These are phyloP conservation scores for Synanthedon andrenaeformis DNA, from an alignment of 2,888 invertebrate genomes.

Conservation along the genomic window DNA sequence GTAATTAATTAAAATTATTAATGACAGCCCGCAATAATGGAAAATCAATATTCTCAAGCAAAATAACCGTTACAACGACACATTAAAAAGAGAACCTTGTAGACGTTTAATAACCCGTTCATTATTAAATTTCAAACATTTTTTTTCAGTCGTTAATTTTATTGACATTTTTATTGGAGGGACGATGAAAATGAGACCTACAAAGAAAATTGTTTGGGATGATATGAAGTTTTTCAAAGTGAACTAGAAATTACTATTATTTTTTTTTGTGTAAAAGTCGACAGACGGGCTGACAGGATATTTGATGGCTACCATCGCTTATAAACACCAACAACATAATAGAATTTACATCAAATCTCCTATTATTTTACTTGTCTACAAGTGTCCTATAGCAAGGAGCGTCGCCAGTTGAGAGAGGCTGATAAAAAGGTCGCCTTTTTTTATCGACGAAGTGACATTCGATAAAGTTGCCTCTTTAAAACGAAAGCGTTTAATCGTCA, in stretches of 20 bases:
- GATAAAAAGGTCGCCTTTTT: not conserved
- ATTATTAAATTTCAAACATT: conserved; percentile 38
- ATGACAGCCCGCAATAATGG: conserved; percentile 57
- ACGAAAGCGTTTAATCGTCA: conserved; percentile 57
- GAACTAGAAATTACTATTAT: too few relatives aligned
- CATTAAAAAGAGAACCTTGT: conserved; percentile 14
- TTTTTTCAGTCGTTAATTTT: conserved; percentile 2
- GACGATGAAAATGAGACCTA: conserved; percentile 3
- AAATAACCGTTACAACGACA: not conserved
- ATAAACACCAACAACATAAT: too few relatives aligned
- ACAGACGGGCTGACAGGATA: too few relatives aligned
- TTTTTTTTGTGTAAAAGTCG: too few relatives aligned
- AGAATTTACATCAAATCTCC: too few relatives aligned
- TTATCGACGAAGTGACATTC: conserved; percentile 26
- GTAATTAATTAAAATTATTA: conserved; percentile 67
- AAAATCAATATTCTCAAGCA: conserved; percentile 46
- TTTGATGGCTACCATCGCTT: too few relatives aligned
- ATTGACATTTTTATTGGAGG: conserved; percentile 7
- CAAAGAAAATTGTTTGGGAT: too few relatives aligned
- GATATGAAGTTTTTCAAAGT: too few relatives aligned
- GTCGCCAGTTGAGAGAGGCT: too few relatives aligned
- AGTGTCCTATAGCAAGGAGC: too few relatives aligned
- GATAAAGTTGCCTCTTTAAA: conserved; percentile 49
- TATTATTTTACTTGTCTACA: too few relatives aligned
- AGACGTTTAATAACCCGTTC: conserved; percentile 15